A percentile compares a stretch with the other conserved stretches of the same genome.
These are phyloP conservation scores for Spheniscus humboldti DNA, from an alignment of 2,797 vertebrate genomes.

Conservation along the genomic window DNA sequence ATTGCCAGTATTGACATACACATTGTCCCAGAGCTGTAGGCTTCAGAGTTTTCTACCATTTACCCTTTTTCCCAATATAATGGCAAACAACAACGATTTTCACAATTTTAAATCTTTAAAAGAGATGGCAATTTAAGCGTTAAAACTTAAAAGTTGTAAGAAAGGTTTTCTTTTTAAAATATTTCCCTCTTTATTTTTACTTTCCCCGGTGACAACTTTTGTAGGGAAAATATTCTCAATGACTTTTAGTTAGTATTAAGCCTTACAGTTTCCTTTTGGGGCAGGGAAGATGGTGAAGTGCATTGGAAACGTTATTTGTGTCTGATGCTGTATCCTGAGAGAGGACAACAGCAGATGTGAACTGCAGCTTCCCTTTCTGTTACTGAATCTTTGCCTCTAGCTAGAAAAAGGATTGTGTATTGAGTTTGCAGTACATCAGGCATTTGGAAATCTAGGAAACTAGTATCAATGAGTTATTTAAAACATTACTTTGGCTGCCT, in stretches of 20 bases:
- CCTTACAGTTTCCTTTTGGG: background rate
- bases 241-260: background rate
- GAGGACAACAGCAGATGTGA: background rate
- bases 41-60: background rate
- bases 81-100: background rate
- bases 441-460: background rate
- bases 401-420: background rate
- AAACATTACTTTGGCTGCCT: background rate
- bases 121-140: background rate
- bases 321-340: background rate
- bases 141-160: background rate
- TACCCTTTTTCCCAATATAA: background rate
- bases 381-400: background rate
- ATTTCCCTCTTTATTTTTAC: background rate
- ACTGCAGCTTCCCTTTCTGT: background rate
- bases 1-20: background rate
- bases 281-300: background rate
- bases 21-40: background rate
- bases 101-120: background rate
- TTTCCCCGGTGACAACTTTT: background rate
- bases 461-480: background rate
- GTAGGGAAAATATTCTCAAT: background rate
- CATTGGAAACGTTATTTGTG: background rate
- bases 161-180: background rate
- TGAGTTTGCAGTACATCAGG: background rate